Evolutionary conservation across 2,888 invertebrate species (phyloP), one percentile per base, ranked within the genome.

Genomic region (Matsumyia berberina): DNA sequence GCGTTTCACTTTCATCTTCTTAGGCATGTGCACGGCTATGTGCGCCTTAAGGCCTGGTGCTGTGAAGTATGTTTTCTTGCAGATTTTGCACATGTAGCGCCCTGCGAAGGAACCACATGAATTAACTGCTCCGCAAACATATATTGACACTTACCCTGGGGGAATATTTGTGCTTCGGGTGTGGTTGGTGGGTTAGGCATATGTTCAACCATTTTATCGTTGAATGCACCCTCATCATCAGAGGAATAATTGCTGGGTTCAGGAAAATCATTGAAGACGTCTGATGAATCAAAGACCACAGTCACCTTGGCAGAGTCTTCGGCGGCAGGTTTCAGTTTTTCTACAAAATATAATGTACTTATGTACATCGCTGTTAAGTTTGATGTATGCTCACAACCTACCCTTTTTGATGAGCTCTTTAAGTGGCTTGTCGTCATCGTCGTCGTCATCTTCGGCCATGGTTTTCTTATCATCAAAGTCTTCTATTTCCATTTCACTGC

Each of bases 21-120:
- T 88, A 2, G 86, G 86, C 73, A 88, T 62, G 69, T 89, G 89
- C 0, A 87, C 79, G 0, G 87, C 83, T 67, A 87, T 85, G 67
- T 90, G 90, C 2, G 87, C 87, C 12, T 88, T 87, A 4, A 89
- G 79, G 0, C 89, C 89, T 3, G 86, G 86, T 42, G 86, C 83
- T 0, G 89, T 89, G 42, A 88, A 89, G 70, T 89, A 89, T 3
- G 87, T 55, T 58, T 89, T 89, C 11, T 86, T 67, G 62, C 90
- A 89, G 8, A 87, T 82, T 44, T 87, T 82, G 44, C 89, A 90
- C 78, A 88, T 87, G 29, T 87, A 87, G 2, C 88, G 87, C 44
- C 89, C 89, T 89, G 15, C 0, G 70, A 19, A 9, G n/a, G 11
- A 31, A 3, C 12, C 29, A 12, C 49, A 35, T 29, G n/a, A 31